Conservation (phyloP, 2,113 vertebrate genomes). For the Neotoma lepida region DNA sequence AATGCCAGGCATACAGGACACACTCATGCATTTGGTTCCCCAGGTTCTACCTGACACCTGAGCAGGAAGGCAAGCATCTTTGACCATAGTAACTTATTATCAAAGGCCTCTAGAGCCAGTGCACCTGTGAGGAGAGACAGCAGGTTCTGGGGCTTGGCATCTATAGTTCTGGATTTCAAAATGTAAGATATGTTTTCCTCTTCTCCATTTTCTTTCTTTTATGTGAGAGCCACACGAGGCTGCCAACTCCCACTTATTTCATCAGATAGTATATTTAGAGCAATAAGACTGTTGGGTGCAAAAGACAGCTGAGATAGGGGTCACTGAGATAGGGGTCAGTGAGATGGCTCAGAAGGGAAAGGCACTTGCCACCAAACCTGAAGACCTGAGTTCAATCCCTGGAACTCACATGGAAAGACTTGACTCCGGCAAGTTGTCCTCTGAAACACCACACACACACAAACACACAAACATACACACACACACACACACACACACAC, state of each 20-base stretch:
- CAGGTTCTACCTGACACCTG: background rate
- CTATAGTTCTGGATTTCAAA: background rate
- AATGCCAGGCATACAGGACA: background rate
- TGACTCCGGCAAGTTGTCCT: background rate
- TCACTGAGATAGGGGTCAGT: background rate
- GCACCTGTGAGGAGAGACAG: background rate
- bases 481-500: background rate
- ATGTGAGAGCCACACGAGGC: background rate
- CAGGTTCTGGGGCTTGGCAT: background rate
- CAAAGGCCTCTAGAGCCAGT: background rate
- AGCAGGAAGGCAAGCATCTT: background rate
- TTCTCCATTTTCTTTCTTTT: background rate
- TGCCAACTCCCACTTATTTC: background rate
- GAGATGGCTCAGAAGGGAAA: background rate
- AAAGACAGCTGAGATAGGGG: background rate
- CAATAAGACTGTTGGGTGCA: background rate
- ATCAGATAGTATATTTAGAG: background rate
- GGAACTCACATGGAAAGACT: background rate
- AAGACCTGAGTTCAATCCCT: background rate
- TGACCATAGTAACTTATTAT: no score
- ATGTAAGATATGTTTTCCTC: background rate
- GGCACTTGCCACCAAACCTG: background rate
- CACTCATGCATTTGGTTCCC: background rate
- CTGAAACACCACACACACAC: background rate
- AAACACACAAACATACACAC: background rate